These are phyloP conservation scores for Drosophila mimetica DNA, from an alignment of 2,888 invertebrate genomes.

Conservation along the genomic window DNA sequence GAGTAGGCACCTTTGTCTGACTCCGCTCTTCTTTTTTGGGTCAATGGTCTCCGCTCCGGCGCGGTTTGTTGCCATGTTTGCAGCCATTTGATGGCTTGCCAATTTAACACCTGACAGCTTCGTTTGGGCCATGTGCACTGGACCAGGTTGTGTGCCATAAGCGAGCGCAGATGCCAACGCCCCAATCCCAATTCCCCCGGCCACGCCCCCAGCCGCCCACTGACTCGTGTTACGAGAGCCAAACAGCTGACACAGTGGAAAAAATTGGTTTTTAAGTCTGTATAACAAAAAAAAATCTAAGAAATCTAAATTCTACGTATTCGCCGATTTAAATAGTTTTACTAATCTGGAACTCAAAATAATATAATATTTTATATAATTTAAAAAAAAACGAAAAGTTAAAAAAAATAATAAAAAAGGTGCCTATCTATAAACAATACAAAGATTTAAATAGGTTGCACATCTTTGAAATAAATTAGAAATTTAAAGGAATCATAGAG, in stretches of 20 bases:
- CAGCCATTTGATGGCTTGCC: constrained; percentile 59
- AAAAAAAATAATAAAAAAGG: too few relatives aligned
- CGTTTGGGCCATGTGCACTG: constrained; percentile 47
- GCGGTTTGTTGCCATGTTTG: constrained; percentile 58
- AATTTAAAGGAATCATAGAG: too few relatives aligned
- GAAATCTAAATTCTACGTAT: too few relatives aligned
- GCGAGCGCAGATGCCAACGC: constrained; percentile 57
- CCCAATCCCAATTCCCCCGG: constrained; percentile 35
- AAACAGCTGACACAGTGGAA: not conserved
- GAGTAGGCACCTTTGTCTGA: constrained; percentile 42
- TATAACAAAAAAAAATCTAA: too few relatives aligned
- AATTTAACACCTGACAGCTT: constrained; percentile 73
- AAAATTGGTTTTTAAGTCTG: too few relatives aligned
- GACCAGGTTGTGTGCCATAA: constrained; percentile 61
- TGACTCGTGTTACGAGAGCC: constrained; percentile 55
- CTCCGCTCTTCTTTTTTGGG: constrained; percentile 52
- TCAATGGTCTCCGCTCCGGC: constrained; percentile 64
- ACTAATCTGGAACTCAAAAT: too few relatives aligned
- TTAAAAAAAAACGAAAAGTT: too few relatives aligned
- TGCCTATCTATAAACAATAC: too few relatives aligned
- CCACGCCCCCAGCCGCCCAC: constrained; percentile 15
- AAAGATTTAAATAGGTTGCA: too few relatives aligned
- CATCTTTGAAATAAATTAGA: too few relatives aligned
- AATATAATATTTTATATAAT: too few relatives aligned
- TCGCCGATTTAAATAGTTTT: too few relatives aligned